Conservation (phyloP, 2,888 invertebrate species). For the Hemithea aestivaria region DNA sequence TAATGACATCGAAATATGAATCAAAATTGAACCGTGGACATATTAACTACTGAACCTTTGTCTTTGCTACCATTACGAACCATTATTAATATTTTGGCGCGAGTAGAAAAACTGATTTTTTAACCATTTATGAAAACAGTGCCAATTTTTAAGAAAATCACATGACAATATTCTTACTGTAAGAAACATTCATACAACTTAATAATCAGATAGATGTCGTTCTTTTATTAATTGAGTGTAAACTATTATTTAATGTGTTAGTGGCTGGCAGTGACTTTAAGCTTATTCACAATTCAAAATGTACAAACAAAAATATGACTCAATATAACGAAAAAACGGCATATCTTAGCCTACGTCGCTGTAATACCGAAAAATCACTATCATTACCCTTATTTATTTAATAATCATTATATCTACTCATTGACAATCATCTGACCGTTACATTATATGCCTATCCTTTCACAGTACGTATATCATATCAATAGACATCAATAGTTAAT, state of each 20-base stretch:
- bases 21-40: conserved; percentile 5
- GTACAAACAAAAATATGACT: conserved; percentile 23
- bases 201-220: too few species aligned
- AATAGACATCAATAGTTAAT: too few species aligned
- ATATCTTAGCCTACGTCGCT: conserved; percentile 14
- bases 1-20: conserved; percentile 10
- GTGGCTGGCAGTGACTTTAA: conserved; percentile 44
- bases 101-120: too few species aligned
- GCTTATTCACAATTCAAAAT: conserved; percentile 25
- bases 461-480: too few species aligned
- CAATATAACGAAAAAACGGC: conserved; percentile 5
- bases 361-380: conserved; percentile 16
- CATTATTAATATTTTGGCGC: neutral
- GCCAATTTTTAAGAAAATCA: too few species aligned
- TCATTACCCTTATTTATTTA: conserved; percentile 14
- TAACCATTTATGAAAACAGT: too few species aligned
- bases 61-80: neutral
- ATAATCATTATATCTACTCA: conserved; percentile 5
- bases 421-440: conserved; percentile 9
- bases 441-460: too few species aligned
- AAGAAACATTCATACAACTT: too few species aligned
- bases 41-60: conserved; percentile 1
- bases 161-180: too few species aligned
- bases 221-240: too few species aligned
- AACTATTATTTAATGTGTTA: too few species aligned